These are phyloP conservation scores for Bellardia bayeri DNA, from an alignment of 2,888 invertebrate species.

Conservation along the genomic window DNA sequence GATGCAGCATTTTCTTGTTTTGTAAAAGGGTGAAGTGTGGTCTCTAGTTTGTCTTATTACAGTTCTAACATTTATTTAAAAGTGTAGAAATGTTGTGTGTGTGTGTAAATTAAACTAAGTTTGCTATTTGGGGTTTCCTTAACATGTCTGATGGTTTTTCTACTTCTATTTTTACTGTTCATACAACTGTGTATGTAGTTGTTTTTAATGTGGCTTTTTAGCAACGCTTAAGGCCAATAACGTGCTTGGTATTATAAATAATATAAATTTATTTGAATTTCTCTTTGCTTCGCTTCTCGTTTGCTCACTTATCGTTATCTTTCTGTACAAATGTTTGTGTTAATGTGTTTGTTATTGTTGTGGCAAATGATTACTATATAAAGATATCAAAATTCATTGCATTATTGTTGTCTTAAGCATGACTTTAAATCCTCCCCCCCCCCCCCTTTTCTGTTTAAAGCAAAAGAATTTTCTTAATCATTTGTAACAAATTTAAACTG, in stretches of 20 bases:
- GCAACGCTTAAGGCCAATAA: slow-evolving; percentile 67
- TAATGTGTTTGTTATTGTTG: slow-evolving; percentile 33
- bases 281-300: not conserved
- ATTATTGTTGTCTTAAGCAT: slow-evolving; percentile 74
- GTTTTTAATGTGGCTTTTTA: slow-evolving; percentile 50
- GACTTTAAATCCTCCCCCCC: slow-evolving; percentile 48
- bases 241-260: slow-evolving; percentile 67
- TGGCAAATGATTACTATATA: slow-evolving; percentile 73
- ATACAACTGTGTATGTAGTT: not conserved
- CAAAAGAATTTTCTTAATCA: slow-evolving; percentile 15
- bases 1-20: too few species aligned
- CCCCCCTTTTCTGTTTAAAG: slow-evolving; percentile 25
- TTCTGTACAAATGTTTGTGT: slow-evolving; percentile 22
- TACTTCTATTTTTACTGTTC: not conserved
- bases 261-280: slow-evolving; percentile 54
- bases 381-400: slow-evolving; percentile 74
- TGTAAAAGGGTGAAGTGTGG: too few species aligned
- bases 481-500: slow-evolving; percentile 60
- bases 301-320: slow-evolving; percentile 12
- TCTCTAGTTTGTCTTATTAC: not conserved
- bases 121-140: slow-evolving; percentile 35
- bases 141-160: slow-evolving; percentile 20
- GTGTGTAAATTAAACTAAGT: slow-evolving; percentile 8
- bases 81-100: not conserved
- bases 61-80: not conserved